Base-by-base conservation (phyloP, 2,113 vertebrate species). In the Oplegnathus fasciatus region DNA sequence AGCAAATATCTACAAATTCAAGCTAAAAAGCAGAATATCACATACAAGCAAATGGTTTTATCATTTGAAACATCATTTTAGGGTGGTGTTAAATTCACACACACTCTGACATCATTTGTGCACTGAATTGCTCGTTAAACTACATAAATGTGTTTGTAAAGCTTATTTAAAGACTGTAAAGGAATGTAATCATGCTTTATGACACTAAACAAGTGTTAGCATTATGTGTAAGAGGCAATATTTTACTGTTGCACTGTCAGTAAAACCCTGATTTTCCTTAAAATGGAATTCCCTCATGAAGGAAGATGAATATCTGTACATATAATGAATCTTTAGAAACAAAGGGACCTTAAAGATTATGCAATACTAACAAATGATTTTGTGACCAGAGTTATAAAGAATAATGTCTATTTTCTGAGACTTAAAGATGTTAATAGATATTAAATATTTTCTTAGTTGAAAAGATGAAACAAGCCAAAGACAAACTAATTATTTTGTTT, bases 391-490 rank as follows among this genome's bases (percentile, higher is more conserved):
- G 62, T 37, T 75, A 28, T 28, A 65, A 58, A 69, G 52, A 65
- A 52, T 82, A 48, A 64, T 52, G 18, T 81, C 10, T 91, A 78
- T 90, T 85, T 86, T 89, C n/a, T 64, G 28, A 60, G 6, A 83
- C 48, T 64, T 58, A 3, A 67, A 74, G 5, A 50, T 76, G 46
- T 79, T 64, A 26, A 44, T 40, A 75, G 34, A 68, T 74, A 60
- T 46, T 55, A 18, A 61, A 86, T 79, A 89, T 90, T 86, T 90
- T 89, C 68, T 60, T 80, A 84, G 32, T 14, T 28, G 14, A 72
- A 50, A 65, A 83, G n/a, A 46, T 26, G 24, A 65, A 74, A 70
- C 66, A 81, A 58, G 64, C 86, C 90, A 90, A 92, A 93, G 72
- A 88, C 40, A 77, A 65, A 75, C 11, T 8, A 28, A 46, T 37